These are phyloP conservation scores for Hyperoplus immaculatus DNA, from an alignment of 2,797 vertebrate species.

Conservation along the genomic window DNA sequence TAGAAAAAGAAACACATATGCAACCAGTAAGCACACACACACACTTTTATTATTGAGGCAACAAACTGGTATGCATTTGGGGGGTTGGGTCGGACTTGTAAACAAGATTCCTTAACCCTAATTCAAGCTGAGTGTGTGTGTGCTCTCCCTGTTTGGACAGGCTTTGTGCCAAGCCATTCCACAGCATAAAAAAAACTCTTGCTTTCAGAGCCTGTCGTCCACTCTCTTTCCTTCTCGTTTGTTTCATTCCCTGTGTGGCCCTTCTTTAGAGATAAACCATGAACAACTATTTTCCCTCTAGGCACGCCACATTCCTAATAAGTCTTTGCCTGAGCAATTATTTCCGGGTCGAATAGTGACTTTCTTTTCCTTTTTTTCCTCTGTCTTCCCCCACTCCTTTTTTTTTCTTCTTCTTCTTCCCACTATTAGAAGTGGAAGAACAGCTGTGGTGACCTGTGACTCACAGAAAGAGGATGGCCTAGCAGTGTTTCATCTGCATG, in stretches of 20 bases:
- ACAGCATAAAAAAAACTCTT: constrained; percentile 40
- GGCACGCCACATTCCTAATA: constrained; percentile 82
- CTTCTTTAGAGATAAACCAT: constrained; percentile 77
- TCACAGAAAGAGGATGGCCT: constrained; percentile 36
- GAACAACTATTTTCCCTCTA: constrained; percentile 77
- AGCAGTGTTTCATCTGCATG: constrained; percentile 32
- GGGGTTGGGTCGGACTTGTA: constrained; percentile 48
- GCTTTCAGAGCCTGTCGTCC: constrained; percentile 33
- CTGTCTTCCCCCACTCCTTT: constrained; percentile 26
- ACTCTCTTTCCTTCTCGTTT: constrained; percentile 16
- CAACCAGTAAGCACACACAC: constrained; percentile 1
- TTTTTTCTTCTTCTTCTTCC: constrained; percentile 8
- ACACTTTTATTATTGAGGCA: constrained; percentile 29
- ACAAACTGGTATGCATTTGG: constrained; percentile 29
- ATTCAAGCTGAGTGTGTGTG: constrained; percentile 68
- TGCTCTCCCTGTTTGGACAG: constrained; percentile 65
- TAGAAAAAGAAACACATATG: not conserved
- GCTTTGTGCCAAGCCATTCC: constrained; percentile 76
- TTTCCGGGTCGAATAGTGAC: constrained; percentile 84
- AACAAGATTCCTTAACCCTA: constrained; percentile 68
- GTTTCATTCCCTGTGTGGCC: constrained; percentile 62
- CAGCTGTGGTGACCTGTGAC: constrained; percentile 75
- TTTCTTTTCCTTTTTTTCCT: constrained; percentile 38
- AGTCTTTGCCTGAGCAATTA: constrained; percentile 79
- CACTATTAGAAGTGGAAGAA: constrained; percentile 69